Conservation (phyloP, 2,113 vertebrate species). For the Pampusana beccarii region DNA sequence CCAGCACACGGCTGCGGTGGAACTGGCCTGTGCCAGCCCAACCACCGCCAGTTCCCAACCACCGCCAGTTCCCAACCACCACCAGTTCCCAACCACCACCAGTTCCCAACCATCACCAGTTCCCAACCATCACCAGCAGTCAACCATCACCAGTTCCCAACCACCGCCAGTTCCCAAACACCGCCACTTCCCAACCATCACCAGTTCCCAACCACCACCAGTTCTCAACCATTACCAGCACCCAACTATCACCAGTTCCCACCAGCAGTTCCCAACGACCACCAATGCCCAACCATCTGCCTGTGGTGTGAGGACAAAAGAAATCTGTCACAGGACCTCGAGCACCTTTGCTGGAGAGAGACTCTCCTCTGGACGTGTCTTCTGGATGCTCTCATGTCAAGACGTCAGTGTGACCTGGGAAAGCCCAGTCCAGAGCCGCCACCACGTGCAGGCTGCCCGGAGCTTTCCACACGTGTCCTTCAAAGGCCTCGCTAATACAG, state of each 20-base stretch:
- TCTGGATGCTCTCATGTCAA: background rate
- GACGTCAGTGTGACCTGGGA: background rate
- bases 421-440: background rate
- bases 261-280: too few relatives aligned
- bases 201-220: too few relatives aligned
- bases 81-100: too few relatives aligned
- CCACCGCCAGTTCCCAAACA: too few relatives aligned
- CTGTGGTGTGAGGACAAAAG: constrained; percentile 10
- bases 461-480: background rate
- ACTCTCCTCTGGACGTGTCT: background rate
- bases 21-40: constrained; percentile 37
- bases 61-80: too few relatives aligned
- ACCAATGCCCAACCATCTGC: too few relatives aligned
- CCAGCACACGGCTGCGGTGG: constrained; percentile 59
- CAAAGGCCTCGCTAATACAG: background rate
- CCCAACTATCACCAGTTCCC: too few relatives aligned
- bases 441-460: background rate
- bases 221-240: too few relatives aligned
- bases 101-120: too few relatives aligned
- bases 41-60: background rate
- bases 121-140: background rate
- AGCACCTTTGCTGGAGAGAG: background rate
- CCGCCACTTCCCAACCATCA: too few relatives aligned
- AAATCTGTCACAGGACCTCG: constrained; percentile 7
- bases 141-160: too few relatives aligned